Base-by-base conservation (phyloP, 2,113 vertebrate genomes). In the Callopanchax toddi region DNA sequence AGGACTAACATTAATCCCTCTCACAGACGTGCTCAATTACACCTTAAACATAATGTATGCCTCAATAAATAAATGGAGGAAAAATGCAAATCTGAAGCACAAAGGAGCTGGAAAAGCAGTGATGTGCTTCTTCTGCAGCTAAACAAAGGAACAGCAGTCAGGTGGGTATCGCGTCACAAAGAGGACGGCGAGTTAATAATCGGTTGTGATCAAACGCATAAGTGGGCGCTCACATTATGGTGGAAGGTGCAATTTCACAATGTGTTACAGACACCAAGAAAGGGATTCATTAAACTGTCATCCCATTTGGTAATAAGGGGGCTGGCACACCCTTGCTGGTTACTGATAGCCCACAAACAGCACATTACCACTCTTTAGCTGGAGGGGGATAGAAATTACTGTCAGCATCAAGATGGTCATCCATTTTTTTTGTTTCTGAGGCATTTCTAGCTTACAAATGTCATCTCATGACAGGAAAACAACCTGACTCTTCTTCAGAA, bases 281-380 rank as follows among this genome's bases (percentile, higher is more conserved):
- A 84, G 79, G 85, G 81, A 71, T 81, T 89, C 80, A 91, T 91
- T 92, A 91, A 87, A 76, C 76, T 89, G 85, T 90, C 89, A 85
- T 79, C 81, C 81, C 60, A 69, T 79, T 71, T 79, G 74, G 73
- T 88, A 90, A 90, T 90, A 89, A 86, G 78, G 60, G 13, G 72
- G 79, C 71, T 85, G 82, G 78, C 78, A 64, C 68, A 55, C 59
- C 50, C 46, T 60, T 25, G 50, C 67, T 80, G 76, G 71, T 88
- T 90, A 82, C 71, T 53, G 89, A 89, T 87, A 82, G 86, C 67
- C 71, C 79, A 76, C 71, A 77, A 86, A 81, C 76, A 77, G 66
- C 67, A 78, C 79, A 86, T 87, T 87, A 84, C 23, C 79, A 78
- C 84, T 81, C 67, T 81, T 76, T 72, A 71, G 70, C 81, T 77